phyloP scores from a whole-genome alignment of 2,113 vertebrate genomes.

The Saguinus midas region DNA sequence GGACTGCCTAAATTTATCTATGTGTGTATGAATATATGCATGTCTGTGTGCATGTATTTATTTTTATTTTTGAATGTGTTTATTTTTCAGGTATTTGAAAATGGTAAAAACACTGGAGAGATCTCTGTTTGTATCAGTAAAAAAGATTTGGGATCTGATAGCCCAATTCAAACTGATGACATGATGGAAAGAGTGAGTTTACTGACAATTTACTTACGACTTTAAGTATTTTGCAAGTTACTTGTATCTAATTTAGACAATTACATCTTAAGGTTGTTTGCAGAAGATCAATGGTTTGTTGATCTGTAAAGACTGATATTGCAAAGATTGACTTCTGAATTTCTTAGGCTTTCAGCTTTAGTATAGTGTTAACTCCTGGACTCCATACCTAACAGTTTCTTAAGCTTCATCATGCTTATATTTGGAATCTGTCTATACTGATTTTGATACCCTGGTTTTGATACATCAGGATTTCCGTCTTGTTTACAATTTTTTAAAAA shows the following conservation, averaged over 20 bases:
- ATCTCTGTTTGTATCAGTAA: slow-evolving; percentile 57
- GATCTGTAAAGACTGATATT: not conserved
- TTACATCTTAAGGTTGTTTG: not conserved
- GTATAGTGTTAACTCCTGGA: not conserved
- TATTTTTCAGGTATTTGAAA: slow-evolving; percentile 74
- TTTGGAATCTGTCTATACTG: not conserved
- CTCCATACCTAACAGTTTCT: not conserved
- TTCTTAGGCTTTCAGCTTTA: not conserved
- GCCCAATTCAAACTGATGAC: not conserved
- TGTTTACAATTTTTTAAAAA: not conserved
- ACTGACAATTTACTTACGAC: not conserved
- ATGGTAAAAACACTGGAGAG: slow-evolving; percentile 55
- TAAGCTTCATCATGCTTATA: not conserved
- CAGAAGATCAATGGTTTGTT: not conserved
- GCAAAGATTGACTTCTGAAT: not conserved
- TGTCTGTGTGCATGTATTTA: not conserved
- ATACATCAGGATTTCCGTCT: not conserved
- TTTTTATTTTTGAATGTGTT: slow-evolving; percentile 15
- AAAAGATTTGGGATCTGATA: slow-evolving; percentile 60
- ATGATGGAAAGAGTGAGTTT: slow-evolving; percentile 67
- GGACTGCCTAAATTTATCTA: not conserved
- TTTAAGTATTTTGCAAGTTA: not conserved
- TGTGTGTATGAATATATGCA: not conserved
- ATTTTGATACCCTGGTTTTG: not conserved
- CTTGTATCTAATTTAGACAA: not conserved